Percentiles rank a stretch among this genome's conserved stretches.
phyloP scores from a whole-genome alignment of 2,797 vertebrate genomes.

The Acridotheres tristis region DNA sequence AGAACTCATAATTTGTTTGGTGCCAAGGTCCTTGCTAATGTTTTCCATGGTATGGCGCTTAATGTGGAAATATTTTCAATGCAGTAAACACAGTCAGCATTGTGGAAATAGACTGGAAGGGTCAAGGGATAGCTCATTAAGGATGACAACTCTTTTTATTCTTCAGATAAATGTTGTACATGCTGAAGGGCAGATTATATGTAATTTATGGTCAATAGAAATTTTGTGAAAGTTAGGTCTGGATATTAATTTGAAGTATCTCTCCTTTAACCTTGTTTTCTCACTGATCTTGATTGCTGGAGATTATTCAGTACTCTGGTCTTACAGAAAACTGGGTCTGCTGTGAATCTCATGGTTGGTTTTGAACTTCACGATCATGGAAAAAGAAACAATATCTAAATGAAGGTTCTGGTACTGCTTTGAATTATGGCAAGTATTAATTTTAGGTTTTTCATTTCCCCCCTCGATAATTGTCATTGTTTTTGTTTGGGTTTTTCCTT shows the following conservation, averaged over 20 bases:
- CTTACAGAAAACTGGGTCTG: background rate
- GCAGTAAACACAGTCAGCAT: background rate
- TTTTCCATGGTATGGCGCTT: background rate
- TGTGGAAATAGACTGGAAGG: constrained; percentile 17
- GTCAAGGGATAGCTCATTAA: background rate
- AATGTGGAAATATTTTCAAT: constrained; percentile 23
- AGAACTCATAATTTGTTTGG: background rate
- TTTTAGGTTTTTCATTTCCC: background rate
- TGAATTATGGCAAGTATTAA: background rate
- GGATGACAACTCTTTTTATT: constrained; percentile 4
- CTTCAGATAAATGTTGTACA: background rate
- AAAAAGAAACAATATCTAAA: background rate
- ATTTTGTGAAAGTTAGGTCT: background rate
- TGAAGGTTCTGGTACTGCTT: background rate
- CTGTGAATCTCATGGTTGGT: background rate
- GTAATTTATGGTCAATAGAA: constrained; percentile 7
- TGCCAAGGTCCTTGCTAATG: background rate
- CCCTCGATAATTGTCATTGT: background rate
- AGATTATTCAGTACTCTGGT: background rate
- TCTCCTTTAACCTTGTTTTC: constrained; percentile 1
- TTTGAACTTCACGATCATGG: background rate
- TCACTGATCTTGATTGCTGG: background rate
- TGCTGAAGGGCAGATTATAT: background rate
- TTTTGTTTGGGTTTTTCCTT: background rate
- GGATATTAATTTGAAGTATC: constrained; percentile 7